These are phyloP conservation scores for Bos javanicus DNA, from an alignment of 2,113 vertebrate genomes.

Conservation along the genomic window DNA sequence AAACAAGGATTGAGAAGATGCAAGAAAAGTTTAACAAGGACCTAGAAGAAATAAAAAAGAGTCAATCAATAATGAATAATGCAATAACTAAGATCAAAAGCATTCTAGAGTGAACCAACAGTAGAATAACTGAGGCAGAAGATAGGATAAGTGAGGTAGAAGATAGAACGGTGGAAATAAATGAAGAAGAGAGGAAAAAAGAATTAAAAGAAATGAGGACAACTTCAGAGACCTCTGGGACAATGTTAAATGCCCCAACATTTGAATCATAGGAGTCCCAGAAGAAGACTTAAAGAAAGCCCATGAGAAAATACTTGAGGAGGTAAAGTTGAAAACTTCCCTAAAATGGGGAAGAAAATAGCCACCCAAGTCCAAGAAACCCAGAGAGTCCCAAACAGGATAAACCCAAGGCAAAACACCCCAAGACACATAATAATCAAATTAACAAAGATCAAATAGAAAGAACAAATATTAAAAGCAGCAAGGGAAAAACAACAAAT, in stretches of 20 bases:
- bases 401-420: accelerated
- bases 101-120: not conserved
- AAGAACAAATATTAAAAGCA: not conserved
- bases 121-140: not conserved
- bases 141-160: not conserved
- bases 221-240: not conserved
- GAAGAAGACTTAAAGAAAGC: not conserved
- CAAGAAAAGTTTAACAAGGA: not conserved
- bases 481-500: not conserved
- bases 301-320: not conserved
- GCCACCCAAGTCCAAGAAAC: not conserved
- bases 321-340: not conserved
- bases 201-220: not conserved
- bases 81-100: not conserved
- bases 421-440: not conserved
- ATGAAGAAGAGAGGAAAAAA: not conserved
- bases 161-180: not conserved
- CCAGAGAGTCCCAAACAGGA: not conserved
- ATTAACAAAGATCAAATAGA: not conserved
- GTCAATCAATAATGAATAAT: not conserved
- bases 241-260: not conserved
- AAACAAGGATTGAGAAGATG: not conserved
- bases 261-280: not conserved
- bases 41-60: not conserved
- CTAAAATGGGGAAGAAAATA: not conserved